These are phyloP conservation scores for Conistra vaccinii DNA, from an alignment of 2,888 invertebrate species.

Conservation along the genomic window DNA sequence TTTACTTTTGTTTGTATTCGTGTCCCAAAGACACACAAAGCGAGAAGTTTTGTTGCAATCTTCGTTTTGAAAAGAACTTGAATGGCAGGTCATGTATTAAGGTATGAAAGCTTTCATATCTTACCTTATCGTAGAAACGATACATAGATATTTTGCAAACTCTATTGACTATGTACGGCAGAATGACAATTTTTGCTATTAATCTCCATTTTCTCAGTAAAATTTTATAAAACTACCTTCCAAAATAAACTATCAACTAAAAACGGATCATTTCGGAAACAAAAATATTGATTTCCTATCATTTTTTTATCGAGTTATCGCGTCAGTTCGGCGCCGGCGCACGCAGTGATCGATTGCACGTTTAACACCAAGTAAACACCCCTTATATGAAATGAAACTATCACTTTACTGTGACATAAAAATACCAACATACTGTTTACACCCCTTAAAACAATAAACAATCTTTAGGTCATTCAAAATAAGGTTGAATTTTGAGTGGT, in stretches of 20 bases:
- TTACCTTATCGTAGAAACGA: too few species aligned
- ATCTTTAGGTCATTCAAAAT: conserved; percentile 12
- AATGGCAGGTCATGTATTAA: not conserved
- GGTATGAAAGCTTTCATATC: too few species aligned
- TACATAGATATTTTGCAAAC: not conserved
- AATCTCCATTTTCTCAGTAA: not conserved
- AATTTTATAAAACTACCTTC: not conserved
- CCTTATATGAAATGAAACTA: conserved; percentile 76
- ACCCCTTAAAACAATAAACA: conserved; percentile 11
- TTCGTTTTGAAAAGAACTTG: not conserved
- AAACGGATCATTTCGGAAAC: conserved; percentile 42
- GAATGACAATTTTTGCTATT: too few species aligned
- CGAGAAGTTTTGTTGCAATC: not conserved
- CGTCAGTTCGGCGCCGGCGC: conserved; percentile 75
- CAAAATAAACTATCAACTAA: conserved; percentile 7
- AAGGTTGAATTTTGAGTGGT: conserved; percentile 59
- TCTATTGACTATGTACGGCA: not conserved
- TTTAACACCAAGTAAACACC: conserved; percentile 75
- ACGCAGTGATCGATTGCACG: conserved; percentile 75
- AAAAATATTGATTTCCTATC: conserved; percentile 63
- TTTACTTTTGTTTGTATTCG: not conserved
- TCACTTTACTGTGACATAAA: conserved; percentile 69
- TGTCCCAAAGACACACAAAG: not conserved
- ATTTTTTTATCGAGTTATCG: conserved; percentile 63
- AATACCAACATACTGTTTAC: conserved; percentile 56